phyloP scores from a whole-genome alignment of 2,113 vertebrate species.

The Halichoeres trimaculatus region DNA sequence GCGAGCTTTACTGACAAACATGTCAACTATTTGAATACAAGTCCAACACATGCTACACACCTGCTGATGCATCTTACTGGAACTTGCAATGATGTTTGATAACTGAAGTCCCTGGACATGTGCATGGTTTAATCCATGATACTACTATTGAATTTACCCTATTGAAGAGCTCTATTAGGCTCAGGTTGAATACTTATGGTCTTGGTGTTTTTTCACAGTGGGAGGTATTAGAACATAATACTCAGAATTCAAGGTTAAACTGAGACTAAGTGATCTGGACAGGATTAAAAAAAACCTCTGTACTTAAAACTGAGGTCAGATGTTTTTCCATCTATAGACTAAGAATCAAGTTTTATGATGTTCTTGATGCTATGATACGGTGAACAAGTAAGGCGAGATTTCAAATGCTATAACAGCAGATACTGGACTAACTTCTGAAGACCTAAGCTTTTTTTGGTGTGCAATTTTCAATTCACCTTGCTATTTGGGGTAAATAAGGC shows the following conservation, averaged over 20 bases:
- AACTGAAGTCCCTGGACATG: not conserved
- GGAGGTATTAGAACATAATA: slow-evolving; percentile 10
- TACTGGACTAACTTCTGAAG: no score
- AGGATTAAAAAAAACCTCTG: no score
- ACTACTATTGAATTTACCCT: no score
- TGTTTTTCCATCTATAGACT: not conserved
- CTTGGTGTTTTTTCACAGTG: slow-evolving; percentile 13
- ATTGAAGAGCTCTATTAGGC: no score
- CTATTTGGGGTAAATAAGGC: no score
- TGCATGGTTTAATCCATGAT: not conserved
- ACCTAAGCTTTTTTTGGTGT: no score
- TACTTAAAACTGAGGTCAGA: slow-evolving; percentile 6
- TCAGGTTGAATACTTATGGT: no score
- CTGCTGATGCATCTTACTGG: no score
- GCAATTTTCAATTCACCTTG: no score
- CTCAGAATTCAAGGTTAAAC: slow-evolving; percentile 11
- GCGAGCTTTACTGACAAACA: not conserved
- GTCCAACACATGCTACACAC: not conserved
- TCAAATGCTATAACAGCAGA: slow-evolving; percentile 13
- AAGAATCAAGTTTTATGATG: no score
- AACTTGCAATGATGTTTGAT: not conserved
- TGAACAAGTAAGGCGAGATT: slow-evolving; percentile 26
- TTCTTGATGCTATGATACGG: no score
- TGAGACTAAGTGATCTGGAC: slow-evolving; percentile 10
- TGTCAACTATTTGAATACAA: slow-evolving; percentile 10